phyloP scores from a whole-genome alignment of 2,113 vertebrate genomes.

The Anolis sagrei region DNA sequence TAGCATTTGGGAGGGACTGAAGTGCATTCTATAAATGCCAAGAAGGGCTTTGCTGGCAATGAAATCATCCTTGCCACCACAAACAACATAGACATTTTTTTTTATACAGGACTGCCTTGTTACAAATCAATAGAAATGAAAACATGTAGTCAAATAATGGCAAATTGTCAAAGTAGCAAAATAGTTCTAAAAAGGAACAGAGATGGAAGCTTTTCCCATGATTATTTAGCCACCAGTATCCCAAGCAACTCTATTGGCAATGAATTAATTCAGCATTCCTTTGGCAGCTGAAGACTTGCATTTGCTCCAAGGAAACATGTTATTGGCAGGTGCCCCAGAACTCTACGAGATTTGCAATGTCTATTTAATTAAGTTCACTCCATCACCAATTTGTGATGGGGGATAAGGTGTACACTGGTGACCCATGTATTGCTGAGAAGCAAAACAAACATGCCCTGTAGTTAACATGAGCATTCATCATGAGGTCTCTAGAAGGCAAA shows the following conservation, averaged over 20 bases:
- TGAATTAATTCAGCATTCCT: not conserved
- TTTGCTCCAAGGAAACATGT: constrained; percentile 22
- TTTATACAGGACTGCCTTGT: too few species aligned
- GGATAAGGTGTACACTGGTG: not conserved
- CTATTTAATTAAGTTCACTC: not conserved
- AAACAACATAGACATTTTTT: not conserved
- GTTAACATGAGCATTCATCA: not conserved
- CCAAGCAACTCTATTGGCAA: constrained; percentile 4
- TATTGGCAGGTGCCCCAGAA: constrained; percentile 26
- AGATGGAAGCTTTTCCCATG: not conserved
- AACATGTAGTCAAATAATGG: not conserved
- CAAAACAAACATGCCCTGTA: not conserved
- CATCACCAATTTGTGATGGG: not conserved
- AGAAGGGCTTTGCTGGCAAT: too few species aligned
- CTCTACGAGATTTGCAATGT: not conserved
- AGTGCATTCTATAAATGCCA: not conserved
- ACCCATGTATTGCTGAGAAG: not conserved
- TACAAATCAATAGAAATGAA: not conserved
- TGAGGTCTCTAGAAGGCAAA: not conserved
- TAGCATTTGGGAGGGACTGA: not conserved
- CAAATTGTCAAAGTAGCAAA: not conserved
- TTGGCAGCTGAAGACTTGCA: constrained; percentile 6
- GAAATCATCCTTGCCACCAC: too few species aligned
- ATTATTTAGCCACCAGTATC: constrained; percentile 33
- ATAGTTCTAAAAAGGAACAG: not conserved